Percentiles rank a stretch among this genome's conserved stretches.
Conservation (phyloP, 2,888 invertebrate genomes). For the Margaritifera margaritifera region DNA sequence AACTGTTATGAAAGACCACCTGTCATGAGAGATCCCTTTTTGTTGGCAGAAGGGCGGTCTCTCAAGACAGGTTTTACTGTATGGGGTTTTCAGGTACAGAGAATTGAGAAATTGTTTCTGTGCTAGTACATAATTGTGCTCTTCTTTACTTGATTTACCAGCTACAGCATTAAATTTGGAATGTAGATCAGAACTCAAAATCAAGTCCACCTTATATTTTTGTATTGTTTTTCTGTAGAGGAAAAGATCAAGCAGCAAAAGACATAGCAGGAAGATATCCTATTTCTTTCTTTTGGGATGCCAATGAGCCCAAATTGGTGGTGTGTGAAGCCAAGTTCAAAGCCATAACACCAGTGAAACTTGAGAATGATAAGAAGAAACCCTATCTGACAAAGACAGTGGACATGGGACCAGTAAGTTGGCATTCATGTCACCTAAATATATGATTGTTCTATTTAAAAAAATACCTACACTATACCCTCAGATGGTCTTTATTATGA, state of each 20-base stretch:
- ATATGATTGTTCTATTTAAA: no score
- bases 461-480: no score
- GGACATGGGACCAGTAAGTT: conserved; percentile 62
- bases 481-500: background rate
- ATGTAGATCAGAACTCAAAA: background rate
- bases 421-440: background rate
- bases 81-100: no score
- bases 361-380: conserved; percentile 46
- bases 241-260: conserved; percentile 72
- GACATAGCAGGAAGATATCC: conserved; percentile 77
- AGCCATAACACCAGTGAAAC: conserved; percentile 45
- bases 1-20: no score
- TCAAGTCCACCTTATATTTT: background rate
- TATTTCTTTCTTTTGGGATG: conserved; percentile 86
- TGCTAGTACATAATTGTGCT: no score
- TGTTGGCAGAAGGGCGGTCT: no score
- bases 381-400: conserved; percentile 53
- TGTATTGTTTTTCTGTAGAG: conserved; percentile 48
- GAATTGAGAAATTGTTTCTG: no score
- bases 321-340: conserved; percentile 86
- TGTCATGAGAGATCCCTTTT: no score
- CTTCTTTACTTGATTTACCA: no score
- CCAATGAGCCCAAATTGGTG: conserved; percentile 87
- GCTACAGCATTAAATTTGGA: no score
- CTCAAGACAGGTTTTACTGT: no score